phyloP scores from a whole-genome alignment of 37 sponge, comb jelly and placozoan species.

The Trichoplax adhaerens region DNA sequence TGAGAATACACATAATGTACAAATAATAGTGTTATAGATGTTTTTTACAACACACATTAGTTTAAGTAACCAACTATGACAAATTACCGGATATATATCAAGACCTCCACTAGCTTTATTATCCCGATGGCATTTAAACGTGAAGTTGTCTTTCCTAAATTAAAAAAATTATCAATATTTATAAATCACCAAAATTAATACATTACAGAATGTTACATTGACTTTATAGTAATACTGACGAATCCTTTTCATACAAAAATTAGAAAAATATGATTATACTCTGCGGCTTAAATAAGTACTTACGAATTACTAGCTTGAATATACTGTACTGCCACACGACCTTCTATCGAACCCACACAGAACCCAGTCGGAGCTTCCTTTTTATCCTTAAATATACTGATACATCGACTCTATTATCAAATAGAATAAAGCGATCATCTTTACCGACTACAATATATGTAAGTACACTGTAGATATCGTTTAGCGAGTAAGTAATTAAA shows the following conservation, averaged over 20 bases:
- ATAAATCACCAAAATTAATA: too few relatives aligned
- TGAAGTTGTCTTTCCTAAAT: slow-evolving; percentile 81
- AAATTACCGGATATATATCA: slow-evolving; percentile 74
- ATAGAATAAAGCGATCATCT: not conserved
- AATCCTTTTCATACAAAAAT: too few relatives aligned
- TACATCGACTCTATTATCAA: slow-evolving; percentile 40
- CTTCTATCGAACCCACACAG: slow-evolving; percentile 91
- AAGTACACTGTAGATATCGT: too few relatives aligned
- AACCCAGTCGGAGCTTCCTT: slow-evolving; percentile 74
- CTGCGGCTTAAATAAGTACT: slow-evolving; percentile 1
- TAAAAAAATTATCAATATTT: not conserved
- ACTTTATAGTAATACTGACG: too few relatives aligned
- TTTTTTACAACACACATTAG: not conserved
- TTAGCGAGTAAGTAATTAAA: not conserved
- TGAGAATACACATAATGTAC: not conserved
- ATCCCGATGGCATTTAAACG: slow-evolving; percentile 85
- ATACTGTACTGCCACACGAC: slow-evolving; percentile 82
- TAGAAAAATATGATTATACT: too few relatives aligned
- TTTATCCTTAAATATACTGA: slow-evolving; percentile 82
- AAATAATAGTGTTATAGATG: not conserved
- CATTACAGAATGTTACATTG: too few relatives aligned
- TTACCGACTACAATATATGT: too few relatives aligned
- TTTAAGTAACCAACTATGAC: not conserved
- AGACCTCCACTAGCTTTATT: slow-evolving; percentile 45
- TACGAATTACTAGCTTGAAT: slow-evolving; percentile 67